Base-by-base conservation (phyloP, 2,888 invertebrate genomes). In the Conops quadrifasciatus region DNA sequence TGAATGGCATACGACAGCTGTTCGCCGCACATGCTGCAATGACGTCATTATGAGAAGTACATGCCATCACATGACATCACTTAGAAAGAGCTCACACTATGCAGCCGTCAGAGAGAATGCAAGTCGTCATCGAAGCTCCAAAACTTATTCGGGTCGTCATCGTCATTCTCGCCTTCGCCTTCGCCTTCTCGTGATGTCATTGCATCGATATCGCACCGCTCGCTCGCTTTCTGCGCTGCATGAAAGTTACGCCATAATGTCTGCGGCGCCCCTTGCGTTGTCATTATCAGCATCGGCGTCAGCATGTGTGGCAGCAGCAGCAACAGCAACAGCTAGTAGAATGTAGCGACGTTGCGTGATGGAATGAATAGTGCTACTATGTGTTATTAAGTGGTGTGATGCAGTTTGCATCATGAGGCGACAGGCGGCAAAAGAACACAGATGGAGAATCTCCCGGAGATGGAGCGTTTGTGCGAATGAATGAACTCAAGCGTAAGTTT, bases 191-290 rank as follows among this genome's bases (percentile, higher is more conserved):
- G 19, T 62, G 62, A 36, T 36, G 36, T 43, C 43, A 72, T 73
- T 28, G 24, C 45, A 73, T 80, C n/a, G 81, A 77, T 74, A 79
- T 81, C 79, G 77, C 71, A 28, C 9, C 79, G 77, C 71, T 24
- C 9, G 9, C 9, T 36, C 36, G 36, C 36, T 4, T 36, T 36
- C 9, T 36, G 5, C 9, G 9, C 9, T 36, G 36, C 9, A 36
- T 36, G 36, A 36, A 36, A 36, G 36, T 9, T n/a, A n/a, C n/a
- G n/a, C n/a, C 19, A 45, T 64, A 47, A 30, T 43, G 36, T 30
- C 36, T 36, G 36, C 5, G 9, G n/a, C 30, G 60, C 16, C 15
- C 4, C 26, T 51, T 58, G 19, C 45, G 62, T 45, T 4, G 21
- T 45, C 19, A 56, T 56, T 56, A 4, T 26, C 24, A 56, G 21